Evolutionary conservation across 2,113 vertebrate genomes (phyloP), one percentile per base, ranked within the genome.

Genomic region (Narcine bancroftii): DNA sequence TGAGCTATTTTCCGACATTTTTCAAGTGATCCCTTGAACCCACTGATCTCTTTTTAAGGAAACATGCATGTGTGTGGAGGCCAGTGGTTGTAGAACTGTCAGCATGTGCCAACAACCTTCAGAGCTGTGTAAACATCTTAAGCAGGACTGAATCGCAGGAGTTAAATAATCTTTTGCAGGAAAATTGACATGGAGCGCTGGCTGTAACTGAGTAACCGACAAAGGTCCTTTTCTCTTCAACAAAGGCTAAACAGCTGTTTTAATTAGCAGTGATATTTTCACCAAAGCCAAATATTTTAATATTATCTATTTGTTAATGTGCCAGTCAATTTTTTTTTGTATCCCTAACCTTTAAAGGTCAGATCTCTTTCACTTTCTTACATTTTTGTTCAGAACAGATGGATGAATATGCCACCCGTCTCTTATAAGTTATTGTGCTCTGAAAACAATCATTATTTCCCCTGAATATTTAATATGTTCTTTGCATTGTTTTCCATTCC

Each of bases 221-320:
- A n/a, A 29, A 83, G 24, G n/a, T 33, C 26, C 39, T 13, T 19
- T 45, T 39, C 76, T n/a, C 11, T 13, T 15, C 9, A 56, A 56
- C 26, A 87, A 87, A 36, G 29, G 81, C 53, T 17, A 56, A 63
- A 85, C 50, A 56, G 50, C 4, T n/a, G 11, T 56, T 87, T 66
- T 89, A 89, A 66, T 89, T 63, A 89, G 60, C 85, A 65, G 17
- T 83, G 79, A 83, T n/a, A 21, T 53, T 83, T 83, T 83, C n/a
- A 89, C 21, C 60, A 66, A 63, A 66, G 36, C n/a, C 36, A 89
- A 42, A 66, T 66, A 39, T 66, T 42, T 66, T 89, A n/a, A 66
- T 65, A 10, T 42, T 24, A 9, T 63, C 60, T 89, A 89, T 89
- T 26, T 65, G 60, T 45, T 65, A 36, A 66, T 65, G 60, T 89